These are phyloP conservation scores for Chamaea fasciata DNA, from an alignment of 2,113 vertebrate genomes.

Conservation along the genomic window DNA sequence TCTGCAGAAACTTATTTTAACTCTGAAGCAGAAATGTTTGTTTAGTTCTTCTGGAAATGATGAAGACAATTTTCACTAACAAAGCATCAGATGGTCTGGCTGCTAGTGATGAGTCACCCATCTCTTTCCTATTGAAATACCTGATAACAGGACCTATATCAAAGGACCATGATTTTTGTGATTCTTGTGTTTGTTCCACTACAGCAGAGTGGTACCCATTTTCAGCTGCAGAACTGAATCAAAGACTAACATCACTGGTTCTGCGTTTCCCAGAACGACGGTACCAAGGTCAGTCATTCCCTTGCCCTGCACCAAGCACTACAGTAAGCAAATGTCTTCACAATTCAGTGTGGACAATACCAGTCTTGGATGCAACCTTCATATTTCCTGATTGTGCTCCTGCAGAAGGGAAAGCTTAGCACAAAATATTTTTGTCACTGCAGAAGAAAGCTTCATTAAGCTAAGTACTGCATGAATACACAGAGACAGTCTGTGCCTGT, in stretches of 20 bases:
- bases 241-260: neutral
- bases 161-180: neutral
- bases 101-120: neutral
- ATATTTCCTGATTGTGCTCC: neutral
- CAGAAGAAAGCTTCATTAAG: neutral
- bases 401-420: neutral
- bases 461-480: neutral
- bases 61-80: neutral
- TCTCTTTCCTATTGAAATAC: neutral
- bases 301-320: neutral
- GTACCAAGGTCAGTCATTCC: neutral
- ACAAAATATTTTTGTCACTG: neutral
- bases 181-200: neutral
- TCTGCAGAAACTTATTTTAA: neutral
- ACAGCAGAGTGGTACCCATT: neutral
- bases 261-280: neutral
- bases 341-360: neutral
- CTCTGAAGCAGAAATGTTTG: neutral
- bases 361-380: neutral
- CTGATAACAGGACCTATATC: neutral
- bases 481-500: neutral
- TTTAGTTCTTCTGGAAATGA: neutral
- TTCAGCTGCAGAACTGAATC: neutral
- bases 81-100: neutral
- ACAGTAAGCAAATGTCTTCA: neutral